Evolutionary conservation across 1,140 invertebrate species (phyloP).

Genomic region (Pseudomyrmex gracilis): DNA sequence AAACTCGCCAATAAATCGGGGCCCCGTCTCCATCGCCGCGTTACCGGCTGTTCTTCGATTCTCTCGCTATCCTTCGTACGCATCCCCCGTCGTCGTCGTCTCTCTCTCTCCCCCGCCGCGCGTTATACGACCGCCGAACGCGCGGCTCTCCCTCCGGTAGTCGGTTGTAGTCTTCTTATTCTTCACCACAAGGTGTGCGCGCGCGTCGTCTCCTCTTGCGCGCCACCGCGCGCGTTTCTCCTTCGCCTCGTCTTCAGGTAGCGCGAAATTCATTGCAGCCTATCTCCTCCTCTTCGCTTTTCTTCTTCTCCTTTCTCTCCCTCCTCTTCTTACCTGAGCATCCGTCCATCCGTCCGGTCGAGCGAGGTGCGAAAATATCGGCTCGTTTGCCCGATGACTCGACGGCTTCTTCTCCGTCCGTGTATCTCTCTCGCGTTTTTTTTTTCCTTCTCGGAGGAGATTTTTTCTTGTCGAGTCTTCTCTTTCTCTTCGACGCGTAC

Average conservation of each 20-base stretch:
- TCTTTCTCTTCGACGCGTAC: slow-evolving; percentile 20
- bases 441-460: neutral
- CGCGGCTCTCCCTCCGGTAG: slow-evolving; percentile 26
- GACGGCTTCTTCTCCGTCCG: slow-evolving; percentile 63
- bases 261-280: slow-evolving; percentile 64
- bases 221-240: slow-evolving; percentile 20
- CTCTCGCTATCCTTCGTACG: slow-evolving; percentile 47
- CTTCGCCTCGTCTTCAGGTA: slow-evolving; percentile 65
- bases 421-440: slow-evolving; percentile 26
- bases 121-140: slow-evolving; percentile 4
- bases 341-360: slow-evolving; percentile 35
- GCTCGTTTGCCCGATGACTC: slow-evolving; percentile 75
- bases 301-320: no score
- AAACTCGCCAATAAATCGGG: slow-evolving; percentile 81
- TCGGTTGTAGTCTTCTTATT: slow-evolving; percentile 47
- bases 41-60: slow-evolving; percentile 57
- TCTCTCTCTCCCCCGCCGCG: slow-evolving; percentile 17
- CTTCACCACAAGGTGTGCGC: slow-evolving; percentile 19
- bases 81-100: neutral
- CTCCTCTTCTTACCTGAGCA: slow-evolving; percentile 25
- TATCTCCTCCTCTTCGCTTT: slow-evolving; percentile 29
- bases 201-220: slow-evolving; percentile 12
- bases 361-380: slow-evolving; percentile 75
- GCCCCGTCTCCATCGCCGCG: slow-evolving; percentile 66
- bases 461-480: slow-evolving; percentile 33